Conservation (phyloP, 2,797 vertebrate species). For the Nyctalus aviator region DNA sequence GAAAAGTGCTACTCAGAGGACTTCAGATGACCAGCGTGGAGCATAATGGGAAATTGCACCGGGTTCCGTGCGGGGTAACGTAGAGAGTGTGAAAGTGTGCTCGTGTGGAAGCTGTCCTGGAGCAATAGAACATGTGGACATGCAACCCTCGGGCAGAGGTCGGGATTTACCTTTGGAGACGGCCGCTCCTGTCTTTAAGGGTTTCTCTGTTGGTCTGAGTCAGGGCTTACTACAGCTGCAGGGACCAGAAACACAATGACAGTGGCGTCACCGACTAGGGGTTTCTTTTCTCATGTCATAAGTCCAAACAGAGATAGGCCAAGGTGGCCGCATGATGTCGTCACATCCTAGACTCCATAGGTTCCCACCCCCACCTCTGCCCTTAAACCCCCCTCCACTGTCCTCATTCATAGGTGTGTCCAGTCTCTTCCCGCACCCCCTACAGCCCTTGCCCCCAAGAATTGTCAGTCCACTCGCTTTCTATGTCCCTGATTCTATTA, state of each 20-base stretch:
- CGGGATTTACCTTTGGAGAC: neutral
- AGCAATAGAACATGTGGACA: conserved; percentile 23
- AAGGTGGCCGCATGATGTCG: neutral
- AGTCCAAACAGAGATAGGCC: neutral
- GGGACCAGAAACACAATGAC: neutral
- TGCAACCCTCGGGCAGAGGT: neutral
- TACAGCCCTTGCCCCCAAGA: too few relatives aligned
- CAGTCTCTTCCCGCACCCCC: too few relatives aligned
- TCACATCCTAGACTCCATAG: neutral
- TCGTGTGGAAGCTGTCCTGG: conserved; percentile 11
- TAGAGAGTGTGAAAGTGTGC: conserved; percentile 34
- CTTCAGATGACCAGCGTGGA: conserved; percentile 62
- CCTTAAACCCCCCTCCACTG: too few relatives aligned
- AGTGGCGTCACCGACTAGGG: neutral
- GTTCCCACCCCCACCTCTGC: too few relatives aligned
- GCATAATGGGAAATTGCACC: neutral
- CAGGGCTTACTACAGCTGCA: neutral
- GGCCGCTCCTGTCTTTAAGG: neutral
- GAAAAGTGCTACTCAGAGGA: conserved; percentile 31
- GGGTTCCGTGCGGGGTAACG: conserved; percentile 28
- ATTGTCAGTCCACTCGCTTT: too few relatives aligned
- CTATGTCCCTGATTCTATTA: too few relatives aligned
- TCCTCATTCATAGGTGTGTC: too few relatives aligned
- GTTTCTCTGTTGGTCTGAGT: neutral
- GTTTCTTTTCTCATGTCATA: neutral